Conservation (phyloP, 2,888 invertebrate genomes). For the Hirtodrosophila cameraria region DNA sequence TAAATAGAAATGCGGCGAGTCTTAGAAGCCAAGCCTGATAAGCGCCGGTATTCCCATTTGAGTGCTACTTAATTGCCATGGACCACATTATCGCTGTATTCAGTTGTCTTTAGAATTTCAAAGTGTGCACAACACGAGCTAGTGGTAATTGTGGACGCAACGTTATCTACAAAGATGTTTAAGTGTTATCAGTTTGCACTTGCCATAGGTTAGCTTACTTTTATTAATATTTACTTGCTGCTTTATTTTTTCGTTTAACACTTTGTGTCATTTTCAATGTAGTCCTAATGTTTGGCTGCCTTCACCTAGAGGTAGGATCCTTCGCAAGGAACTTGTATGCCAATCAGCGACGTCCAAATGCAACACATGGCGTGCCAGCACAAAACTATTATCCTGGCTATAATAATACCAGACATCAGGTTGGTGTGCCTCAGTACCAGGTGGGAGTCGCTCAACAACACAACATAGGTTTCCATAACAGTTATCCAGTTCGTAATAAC, state of each 20-base stretch:
- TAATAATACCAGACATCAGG: slow-evolving; percentile 9
- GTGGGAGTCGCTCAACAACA: background rate
- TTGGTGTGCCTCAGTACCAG: too few relatives aligned
- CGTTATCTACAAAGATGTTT: slow-evolving; percentile 40
- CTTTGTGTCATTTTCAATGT: background rate
- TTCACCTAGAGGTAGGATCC: slow-evolving; percentile 27
- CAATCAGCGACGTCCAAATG: slow-evolving; percentile 28
- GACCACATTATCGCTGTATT: slow-evolving; percentile 8
- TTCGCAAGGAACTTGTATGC: slow-evolving; percentile 5
- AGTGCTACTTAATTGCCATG: slow-evolving; percentile 1
- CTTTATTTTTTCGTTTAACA: background rate
- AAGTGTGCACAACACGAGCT: slow-evolving; percentile 15
- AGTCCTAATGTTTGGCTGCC: slow-evolving; percentile 44
- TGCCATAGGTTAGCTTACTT: slow-evolving; percentile 44
- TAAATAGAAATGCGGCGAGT: too few relatives aligned
- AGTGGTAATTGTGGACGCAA: background rate
- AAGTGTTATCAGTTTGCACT: slow-evolving; percentile 50
- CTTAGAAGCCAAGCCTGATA: slow-evolving; percentile 24
- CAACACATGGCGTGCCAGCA: slow-evolving; percentile 37
- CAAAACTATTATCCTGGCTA: slow-evolving; percentile 9
- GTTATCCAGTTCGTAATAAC: too few relatives aligned
- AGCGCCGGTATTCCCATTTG: slow-evolving; percentile 4
- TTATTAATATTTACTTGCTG: slow-evolving; percentile 2
- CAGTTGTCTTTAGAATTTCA: slow-evolving; percentile 43
- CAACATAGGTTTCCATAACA: slow-evolving; percentile 11